These are phyloP conservation scores for Tanaodytes sp. DNA, from an alignment of 2,888 invertebrate genomes.

Conservation along the genomic window DNA sequence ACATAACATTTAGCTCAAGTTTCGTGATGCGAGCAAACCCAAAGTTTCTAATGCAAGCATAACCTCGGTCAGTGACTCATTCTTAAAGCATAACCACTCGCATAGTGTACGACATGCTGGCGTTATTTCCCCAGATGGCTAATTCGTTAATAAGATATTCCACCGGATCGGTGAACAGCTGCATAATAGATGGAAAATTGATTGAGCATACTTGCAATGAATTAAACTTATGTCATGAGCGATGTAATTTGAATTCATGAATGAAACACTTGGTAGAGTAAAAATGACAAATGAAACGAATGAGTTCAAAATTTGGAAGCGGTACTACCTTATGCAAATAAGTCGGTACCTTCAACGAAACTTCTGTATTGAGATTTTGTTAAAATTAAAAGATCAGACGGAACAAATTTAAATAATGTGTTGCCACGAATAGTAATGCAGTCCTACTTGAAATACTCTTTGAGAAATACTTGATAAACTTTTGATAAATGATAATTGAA, in stretches of 20 bases:
- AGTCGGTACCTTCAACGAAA: constrained; percentile 7
- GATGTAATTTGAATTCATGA: constrained; percentile 18
- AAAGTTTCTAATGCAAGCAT: no score
- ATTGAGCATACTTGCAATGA: constrained; percentile 38
- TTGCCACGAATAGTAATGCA: constrained; percentile 22
- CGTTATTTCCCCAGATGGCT: no score
- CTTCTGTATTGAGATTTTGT: constrained; percentile 31
- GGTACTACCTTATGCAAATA: constrained; percentile 15
- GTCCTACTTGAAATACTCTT: constrained; percentile 29
- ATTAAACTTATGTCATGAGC: constrained; percentile 24
- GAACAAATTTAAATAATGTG: constrained; percentile 37
- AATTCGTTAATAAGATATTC: no score
- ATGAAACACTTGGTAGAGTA: constrained; percentile 16
- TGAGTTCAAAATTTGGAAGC: constrained; percentile 11
- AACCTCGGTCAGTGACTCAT: no score
- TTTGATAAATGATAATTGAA: constrained; percentile 47
- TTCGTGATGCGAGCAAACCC: no score
- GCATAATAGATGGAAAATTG: constrained; percentile 36
- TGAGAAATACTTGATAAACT: constrained; percentile 40
- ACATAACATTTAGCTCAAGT: no score
- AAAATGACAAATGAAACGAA: constrained; percentile 34
- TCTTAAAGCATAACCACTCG: no score
- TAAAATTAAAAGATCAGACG: constrained; percentile 29
- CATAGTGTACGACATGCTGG: no score
- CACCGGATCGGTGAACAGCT: no score